These are phyloP conservation scores for Cephalopholis sonnerati DNA, from an alignment of 2,113 vertebrate species.

Conservation along the genomic window DNA sequence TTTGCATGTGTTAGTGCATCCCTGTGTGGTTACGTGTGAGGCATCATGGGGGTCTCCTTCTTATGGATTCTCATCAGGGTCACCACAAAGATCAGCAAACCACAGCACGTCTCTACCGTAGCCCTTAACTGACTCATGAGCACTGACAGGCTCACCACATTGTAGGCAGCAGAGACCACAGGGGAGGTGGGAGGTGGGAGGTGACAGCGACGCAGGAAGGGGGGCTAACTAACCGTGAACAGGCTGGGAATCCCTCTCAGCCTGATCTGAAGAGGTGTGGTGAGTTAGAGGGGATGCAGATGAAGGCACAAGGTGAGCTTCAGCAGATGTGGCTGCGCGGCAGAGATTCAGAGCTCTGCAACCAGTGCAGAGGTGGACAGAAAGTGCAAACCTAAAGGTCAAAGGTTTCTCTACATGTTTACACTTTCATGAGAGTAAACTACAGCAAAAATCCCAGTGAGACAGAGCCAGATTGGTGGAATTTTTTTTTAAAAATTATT, in stretches of 20 bases:
- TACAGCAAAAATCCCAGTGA: constrained; percentile 69
- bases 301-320: constrained; percentile 20
- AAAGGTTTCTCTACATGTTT: constrained; percentile 50
- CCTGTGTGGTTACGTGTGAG: constrained; percentile 21
- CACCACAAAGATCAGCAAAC: constrained; percentile 64
- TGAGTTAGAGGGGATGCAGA: constrained; percentile 44
- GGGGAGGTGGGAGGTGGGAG: constrained; percentile 40
- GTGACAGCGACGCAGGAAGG: constrained; percentile 31
- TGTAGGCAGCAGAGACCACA: constrained; percentile 63
- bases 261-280: constrained; percentile 60
- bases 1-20: constrained; percentile 16
- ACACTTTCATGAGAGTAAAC: constrained; percentile 36
- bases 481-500: neutral
- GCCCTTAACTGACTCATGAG: constrained; percentile 60
- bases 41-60: constrained; percentile 49
- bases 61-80: constrained; percentile 45
- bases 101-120: constrained; percentile 36
- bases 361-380: constrained; percentile 67
- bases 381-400: constrained; percentile 68
- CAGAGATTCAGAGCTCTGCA: constrained; percentile 24
- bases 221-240: constrained; percentile 30
- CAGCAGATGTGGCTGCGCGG: neutral
- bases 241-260: constrained; percentile 73
- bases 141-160: constrained; percentile 42
- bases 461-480: constrained; percentile 25